A percentile compares a stretch with the other conserved stretches of the same genome.
phyloP scores from a whole-genome alignment of 2,888 invertebrate species.

The Hoplodrina ambigua region DNA sequence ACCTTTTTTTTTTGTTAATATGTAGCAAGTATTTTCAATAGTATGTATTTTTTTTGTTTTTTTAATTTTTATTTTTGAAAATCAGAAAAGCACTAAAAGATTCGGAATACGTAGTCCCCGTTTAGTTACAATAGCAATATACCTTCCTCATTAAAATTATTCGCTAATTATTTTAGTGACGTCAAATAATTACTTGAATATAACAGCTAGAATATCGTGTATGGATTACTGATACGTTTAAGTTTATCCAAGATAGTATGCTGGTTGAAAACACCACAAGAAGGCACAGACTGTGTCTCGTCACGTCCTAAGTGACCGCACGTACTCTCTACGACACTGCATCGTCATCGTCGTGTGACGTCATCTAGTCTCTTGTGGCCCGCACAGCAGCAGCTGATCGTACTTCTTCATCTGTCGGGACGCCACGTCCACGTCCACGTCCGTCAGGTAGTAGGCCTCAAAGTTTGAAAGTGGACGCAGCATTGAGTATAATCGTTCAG shows the following conservation, averaged over 20 bases:
- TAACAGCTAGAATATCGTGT: neutral
- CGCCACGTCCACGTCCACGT: constrained; percentile 82
- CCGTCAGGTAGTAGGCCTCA: constrained; percentile 87
- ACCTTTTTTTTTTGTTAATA: constrained; percentile 32
- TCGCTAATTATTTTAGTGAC: constrained; percentile 13
- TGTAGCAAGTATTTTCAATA: constrained; percentile 4
- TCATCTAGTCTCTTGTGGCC: constrained; percentile 71
- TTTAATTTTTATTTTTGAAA: constrained; percentile 23
- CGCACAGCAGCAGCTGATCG: constrained; percentile 74
- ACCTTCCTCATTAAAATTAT: constrained; percentile 5
- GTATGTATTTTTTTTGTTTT: constrained; percentile 35
- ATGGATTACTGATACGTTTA: neutral
- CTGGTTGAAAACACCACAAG: neutral
- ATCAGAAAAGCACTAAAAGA: constrained; percentile 81
- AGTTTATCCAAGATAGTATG: neutral
- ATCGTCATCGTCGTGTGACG: constrained; percentile 24
- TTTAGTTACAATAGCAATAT: constrained; percentile 12
- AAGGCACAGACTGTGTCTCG: neutral
- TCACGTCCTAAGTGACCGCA: neutral
- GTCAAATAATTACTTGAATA: neutral
- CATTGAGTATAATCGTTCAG: constrained; percentile 89
- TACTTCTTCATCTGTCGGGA: constrained; percentile 85
- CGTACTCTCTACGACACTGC: constrained; percentile 7
- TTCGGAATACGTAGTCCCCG: constrained; percentile 64
- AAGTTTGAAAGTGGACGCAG: constrained; percentile 88